Conservation (phyloP, 2,888 invertebrate species). For the Dendrolimus pini region DNA sequence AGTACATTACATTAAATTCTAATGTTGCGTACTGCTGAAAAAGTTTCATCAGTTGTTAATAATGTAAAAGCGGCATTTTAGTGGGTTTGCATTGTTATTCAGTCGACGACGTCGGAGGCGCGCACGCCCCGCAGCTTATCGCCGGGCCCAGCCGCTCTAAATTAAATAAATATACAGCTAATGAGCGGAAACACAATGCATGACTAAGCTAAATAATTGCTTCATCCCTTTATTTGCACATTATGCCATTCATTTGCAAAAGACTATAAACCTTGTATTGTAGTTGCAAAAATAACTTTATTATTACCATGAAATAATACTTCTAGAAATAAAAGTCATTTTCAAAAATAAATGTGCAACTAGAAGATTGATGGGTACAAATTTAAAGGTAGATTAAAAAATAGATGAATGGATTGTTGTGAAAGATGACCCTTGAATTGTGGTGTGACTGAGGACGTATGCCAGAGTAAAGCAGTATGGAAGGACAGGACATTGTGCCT, state of each 20-base stretch:
- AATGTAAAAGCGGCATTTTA: slow-evolving; percentile 53
- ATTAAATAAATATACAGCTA: slow-evolving; percentile 76
- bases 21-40: too few relatives aligned
- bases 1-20: too few relatives aligned
- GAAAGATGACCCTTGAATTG: too few relatives aligned
- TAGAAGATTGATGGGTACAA: too few relatives aligned
- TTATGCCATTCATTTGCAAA: neutral
- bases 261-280: neutral
- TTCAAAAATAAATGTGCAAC: too few relatives aligned
- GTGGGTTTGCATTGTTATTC: slow-evolving; percentile 69
- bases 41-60: slow-evolving; percentile 16
- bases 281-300: neutral
- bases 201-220: slow-evolving; percentile 69
- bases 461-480: too few relatives aligned
- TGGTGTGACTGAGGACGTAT: too few relatives aligned
- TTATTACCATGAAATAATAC: too few relatives aligned
- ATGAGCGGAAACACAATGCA: slow-evolving; percentile 74
- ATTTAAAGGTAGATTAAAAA: too few relatives aligned
- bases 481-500: too few relatives aligned
- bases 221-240: slow-evolving; percentile 45
- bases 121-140: slow-evolving; percentile 72
- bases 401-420: too few relatives aligned
- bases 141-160: slow-evolving; percentile 69
- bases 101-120: slow-evolving; percentile 56
- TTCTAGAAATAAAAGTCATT: too few relatives aligned